phyloP scores from a whole-genome alignment of 2,888 invertebrate genomes.

The Dioctria linearis region DNA sequence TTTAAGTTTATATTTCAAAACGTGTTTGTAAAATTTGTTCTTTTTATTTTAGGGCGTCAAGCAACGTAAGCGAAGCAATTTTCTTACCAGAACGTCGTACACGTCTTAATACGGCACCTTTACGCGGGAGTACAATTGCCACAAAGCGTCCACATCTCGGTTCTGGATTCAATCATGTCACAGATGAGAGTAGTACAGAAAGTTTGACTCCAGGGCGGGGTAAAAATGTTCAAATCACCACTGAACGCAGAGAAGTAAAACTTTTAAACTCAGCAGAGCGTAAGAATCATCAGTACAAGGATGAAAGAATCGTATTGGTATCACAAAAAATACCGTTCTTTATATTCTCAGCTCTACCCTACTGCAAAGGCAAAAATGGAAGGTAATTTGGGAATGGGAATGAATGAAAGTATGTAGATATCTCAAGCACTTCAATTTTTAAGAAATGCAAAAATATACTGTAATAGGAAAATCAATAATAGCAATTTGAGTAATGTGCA shows the following conservation, averaged over 20 bases:
- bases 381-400: constrained; percentile 71
- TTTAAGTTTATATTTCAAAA: no score
- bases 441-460: no score
- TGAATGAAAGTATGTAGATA: no score
- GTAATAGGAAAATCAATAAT: no score
- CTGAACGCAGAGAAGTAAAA: constrained; percentile 75
- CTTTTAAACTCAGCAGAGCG: constrained; percentile 73
- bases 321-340: constrained; percentile 86
- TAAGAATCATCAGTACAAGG: constrained; percentile 80
- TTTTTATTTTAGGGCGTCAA: constrained; percentile 71
- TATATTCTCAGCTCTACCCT: constrained; percentile 90
- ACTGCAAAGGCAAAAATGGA: constrained; percentile 78
- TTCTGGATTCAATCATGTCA: constrained; percentile 65
- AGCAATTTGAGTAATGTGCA: not conserved
- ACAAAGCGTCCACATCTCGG: constrained; percentile 62
- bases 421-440: no score
- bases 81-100: constrained; percentile 66
- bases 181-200: constrained; percentile 81
- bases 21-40: not conserved
- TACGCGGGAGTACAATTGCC: constrained; percentile 19
- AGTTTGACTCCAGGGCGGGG: constrained; percentile 77
- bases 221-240: constrained; percentile 68
- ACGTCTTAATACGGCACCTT: constrained; percentile 69
- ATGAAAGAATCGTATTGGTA: constrained; percentile 87
- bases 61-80: constrained; percentile 67